These are phyloP conservation scores for Ceratina calcarata DNA, from an alignment of 1,140 invertebrate genomes.

Conservation along the genomic window DNA sequence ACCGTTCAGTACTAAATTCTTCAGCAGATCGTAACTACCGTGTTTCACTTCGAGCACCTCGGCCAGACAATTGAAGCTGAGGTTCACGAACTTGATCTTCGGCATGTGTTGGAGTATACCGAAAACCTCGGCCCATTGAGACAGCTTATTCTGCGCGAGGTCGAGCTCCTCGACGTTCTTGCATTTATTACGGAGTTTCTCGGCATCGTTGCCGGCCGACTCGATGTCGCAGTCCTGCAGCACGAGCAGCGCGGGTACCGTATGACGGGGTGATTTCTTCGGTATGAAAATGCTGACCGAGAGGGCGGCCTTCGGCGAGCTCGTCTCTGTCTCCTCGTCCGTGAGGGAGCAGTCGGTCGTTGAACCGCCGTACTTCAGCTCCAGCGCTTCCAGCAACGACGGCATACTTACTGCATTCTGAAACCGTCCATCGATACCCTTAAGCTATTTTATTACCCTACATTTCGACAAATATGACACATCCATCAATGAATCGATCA, in stretches of 20 bases:
- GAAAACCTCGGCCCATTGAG: constrained; percentile 92
- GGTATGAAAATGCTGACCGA: constrained; percentile 91
- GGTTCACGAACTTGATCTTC: constrained; percentile 92
- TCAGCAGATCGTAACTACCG: constrained; percentile 84
- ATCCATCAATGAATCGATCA: no score
- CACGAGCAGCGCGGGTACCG: constrained; percentile 91
- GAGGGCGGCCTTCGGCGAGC: constrained; percentile 82
- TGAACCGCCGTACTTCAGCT: constrained; percentile 88
- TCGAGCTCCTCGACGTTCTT: constrained; percentile 93
- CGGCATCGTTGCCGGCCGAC: constrained; percentile 89
- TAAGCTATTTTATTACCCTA: neutral
- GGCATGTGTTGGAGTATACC: constrained; percentile 92
- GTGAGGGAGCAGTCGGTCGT: constrained; percentile 81
- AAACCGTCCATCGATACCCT: neutral
- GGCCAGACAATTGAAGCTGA: constrained; percentile 92
- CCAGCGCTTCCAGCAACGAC: constrained; percentile 90
- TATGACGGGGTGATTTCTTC: constrained; percentile 87
- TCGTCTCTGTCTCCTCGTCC: constrained; percentile 78
- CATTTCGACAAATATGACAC: neutral
- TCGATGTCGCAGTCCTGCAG: constrained; percentile 94
- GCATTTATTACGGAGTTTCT: constrained; percentile 89
- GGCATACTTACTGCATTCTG: constrained; percentile 85
- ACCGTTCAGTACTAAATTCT: constrained; percentile 91
- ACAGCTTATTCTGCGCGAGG: constrained; percentile 93
- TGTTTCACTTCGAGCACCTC: constrained; percentile 82